A percentile compares a stretch with the other conserved stretches of the same genome.
phyloP scores from a whole-genome alignment of 2,888 invertebrate species.

The Ophion costatus region DNA sequence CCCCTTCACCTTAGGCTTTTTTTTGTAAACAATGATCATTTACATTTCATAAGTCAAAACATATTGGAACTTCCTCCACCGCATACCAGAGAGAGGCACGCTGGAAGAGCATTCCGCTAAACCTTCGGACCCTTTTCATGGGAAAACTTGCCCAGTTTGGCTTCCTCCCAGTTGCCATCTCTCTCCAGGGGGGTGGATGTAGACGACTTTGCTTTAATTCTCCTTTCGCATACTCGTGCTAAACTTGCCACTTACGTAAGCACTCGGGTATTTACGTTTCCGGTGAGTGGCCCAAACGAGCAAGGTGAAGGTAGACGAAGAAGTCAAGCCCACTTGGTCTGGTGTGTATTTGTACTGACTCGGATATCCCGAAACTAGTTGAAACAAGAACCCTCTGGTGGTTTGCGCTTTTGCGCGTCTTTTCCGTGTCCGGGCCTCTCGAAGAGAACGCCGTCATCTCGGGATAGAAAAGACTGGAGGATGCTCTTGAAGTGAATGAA shows the following conservation, averaged over 20 bases:
- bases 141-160: slow-evolving; percentile 46
- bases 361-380: slow-evolving; percentile 45
- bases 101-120: slow-evolving; percentile 31
- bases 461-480: background rate
- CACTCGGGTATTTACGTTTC: slow-evolving; percentile 66
- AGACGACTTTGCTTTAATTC: slow-evolving; percentile 54
- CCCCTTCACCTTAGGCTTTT: background rate
- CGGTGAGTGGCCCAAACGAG: slow-evolving; percentile 40
- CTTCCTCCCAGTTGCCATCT: slow-evolving; percentile 30
- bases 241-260: slow-evolving; percentile 68
- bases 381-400: slow-evolving; percentile 34
- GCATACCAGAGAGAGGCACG: slow-evolving; percentile 7
- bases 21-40: background rate
- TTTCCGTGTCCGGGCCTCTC: background rate
- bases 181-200: background rate
- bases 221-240: slow-evolving; percentile 43
- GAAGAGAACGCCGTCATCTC: slow-evolving; percentile 31
- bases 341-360: slow-evolving; percentile 34
- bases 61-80: slow-evolving; percentile 5
- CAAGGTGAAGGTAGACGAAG: slow-evolving; percentile 5
- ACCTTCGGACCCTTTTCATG: slow-evolving; percentile 51
- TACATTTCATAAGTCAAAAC: background rate
- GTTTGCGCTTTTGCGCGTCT: slow-evolving; percentile 22
- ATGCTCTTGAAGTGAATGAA: background rate
- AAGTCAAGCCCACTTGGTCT: slow-evolving; percentile 9